Evolutionary conservation across 2,888 invertebrate species (phyloP).

Genomic region (Adelphocoris suturalis): DNA sequence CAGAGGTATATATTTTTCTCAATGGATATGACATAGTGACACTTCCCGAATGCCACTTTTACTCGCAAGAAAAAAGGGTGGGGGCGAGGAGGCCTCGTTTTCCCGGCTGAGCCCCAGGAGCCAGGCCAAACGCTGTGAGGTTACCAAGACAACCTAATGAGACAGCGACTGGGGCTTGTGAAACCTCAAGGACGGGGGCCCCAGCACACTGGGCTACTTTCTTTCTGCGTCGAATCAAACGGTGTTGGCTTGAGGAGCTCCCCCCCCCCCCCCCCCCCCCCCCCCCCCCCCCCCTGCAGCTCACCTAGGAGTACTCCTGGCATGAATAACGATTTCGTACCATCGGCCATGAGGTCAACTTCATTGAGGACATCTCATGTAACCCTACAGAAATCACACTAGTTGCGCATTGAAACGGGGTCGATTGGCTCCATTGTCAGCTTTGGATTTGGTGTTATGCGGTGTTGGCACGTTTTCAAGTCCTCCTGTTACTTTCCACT

Average conservation of each 20-base stretch:
- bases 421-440: neutral
- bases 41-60: slow-evolving; percentile 5
- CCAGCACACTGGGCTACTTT: slow-evolving; percentile 68
- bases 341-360: slow-evolving; percentile 50
- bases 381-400: slow-evolving; percentile 38
- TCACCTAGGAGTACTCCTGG: slow-evolving; percentile 10
- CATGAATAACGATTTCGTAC: slow-evolving; percentile 45
- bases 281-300: neutral
- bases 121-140: slow-evolving; percentile 19
- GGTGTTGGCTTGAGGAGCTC: slow-evolving; percentile 47
- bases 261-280: neutral
- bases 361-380: slow-evolving; percentile 43
- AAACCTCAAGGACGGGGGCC: slow-evolving; percentile 69
- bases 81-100: slow-evolving; percentile 9
- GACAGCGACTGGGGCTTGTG: slow-evolving; percentile 54
- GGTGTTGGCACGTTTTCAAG: neutral
- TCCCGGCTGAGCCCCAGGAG: slow-evolving; percentile 9
- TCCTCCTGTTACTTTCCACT: neutral
- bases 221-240: slow-evolving; percentile 71
- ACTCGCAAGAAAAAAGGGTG: neutral
- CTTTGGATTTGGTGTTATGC: neutral
- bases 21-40: neutral
- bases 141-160: slow-evolving; percentile 49
- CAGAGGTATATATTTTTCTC: neutral
- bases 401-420: neutral